Evolutionary conservation across 2,888 invertebrate genomes (phyloP).

Genomic region (Phengaris arion): DNA sequence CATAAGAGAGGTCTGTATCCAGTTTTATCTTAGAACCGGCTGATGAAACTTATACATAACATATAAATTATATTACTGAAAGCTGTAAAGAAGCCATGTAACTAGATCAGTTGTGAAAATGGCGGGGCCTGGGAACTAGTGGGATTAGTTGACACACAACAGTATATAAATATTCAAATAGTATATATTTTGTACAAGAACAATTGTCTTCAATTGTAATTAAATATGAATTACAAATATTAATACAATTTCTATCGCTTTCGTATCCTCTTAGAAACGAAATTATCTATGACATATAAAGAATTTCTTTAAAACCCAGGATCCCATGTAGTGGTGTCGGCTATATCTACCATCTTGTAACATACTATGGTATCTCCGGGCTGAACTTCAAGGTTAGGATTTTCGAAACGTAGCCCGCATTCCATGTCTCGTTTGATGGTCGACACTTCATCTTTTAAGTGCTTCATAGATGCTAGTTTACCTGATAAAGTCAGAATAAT

Average conservation of each 20-base stretch:
- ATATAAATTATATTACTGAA: no score
- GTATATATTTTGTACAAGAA: conserved; percentile 14
- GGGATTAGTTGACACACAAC: not conserved
- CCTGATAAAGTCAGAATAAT: conserved; percentile 66
- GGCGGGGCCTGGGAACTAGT: no score
- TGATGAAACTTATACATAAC: no score
- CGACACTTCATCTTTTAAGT: conserved; percentile 92
- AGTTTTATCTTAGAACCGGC: no score
- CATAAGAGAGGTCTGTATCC: no score
- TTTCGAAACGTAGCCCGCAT: conserved; percentile 90
- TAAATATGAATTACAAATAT: not conserved
- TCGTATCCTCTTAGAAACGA: not conserved
- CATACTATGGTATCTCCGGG: conserved; percentile 90
- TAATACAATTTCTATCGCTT: not conserved
- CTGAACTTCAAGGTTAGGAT: conserved; percentile 81
- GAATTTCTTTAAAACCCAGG: conserved; percentile 83
- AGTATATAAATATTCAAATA: not conserved
- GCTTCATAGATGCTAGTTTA: conserved; percentile 88
- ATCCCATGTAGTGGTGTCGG: conserved; percentile 88
- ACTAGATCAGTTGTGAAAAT: no score
- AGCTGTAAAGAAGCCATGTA: no score
- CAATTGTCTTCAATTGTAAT: not conserved
- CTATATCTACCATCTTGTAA: conserved; percentile 82
- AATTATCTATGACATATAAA: not conserved
- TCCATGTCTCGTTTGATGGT: conserved; percentile 90